phyloP scores from a whole-genome alignment of 2,113 vertebrate genomes.

The Todiramphus saurophagus region DNA sequence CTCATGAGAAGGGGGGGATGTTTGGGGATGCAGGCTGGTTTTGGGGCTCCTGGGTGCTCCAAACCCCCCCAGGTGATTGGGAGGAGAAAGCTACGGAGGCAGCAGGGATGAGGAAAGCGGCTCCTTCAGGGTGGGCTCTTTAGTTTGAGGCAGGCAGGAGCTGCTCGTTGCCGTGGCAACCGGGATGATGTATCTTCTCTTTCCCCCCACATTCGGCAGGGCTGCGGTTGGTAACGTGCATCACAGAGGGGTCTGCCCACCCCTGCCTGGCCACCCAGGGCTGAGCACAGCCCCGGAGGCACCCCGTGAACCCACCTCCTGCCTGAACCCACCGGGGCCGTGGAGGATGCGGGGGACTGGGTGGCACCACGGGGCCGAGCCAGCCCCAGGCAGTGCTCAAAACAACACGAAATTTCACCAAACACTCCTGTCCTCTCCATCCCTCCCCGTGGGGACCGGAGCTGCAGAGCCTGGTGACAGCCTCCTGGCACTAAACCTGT shows the following conservation, averaged over 20 bases:
- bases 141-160: neutral
- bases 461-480: neutral
- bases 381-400: neutral
- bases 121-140: neutral
- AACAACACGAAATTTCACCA: neutral
- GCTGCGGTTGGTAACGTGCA: neutral
- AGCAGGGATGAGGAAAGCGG: neutral
- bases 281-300: neutral
- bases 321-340: neutral
- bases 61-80: neutral
- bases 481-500: neutral
- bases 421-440: neutral
- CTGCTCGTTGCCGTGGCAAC: slow-evolving; percentile 2
- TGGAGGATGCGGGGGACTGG: fast-evolving
- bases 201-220: neutral
- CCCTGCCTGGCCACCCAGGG: neutral
- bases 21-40: neutral
- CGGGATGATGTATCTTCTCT: fast-evolving
- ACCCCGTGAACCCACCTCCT: neutral
- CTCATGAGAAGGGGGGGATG: neutral
- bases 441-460: neutral
- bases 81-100: neutral
- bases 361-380: fast-evolving
- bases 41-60: neutral
- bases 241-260: neutral